phyloP scores from a whole-genome alignment of 2,888 invertebrate genomes.

The Eristalis intricaria region DNA sequence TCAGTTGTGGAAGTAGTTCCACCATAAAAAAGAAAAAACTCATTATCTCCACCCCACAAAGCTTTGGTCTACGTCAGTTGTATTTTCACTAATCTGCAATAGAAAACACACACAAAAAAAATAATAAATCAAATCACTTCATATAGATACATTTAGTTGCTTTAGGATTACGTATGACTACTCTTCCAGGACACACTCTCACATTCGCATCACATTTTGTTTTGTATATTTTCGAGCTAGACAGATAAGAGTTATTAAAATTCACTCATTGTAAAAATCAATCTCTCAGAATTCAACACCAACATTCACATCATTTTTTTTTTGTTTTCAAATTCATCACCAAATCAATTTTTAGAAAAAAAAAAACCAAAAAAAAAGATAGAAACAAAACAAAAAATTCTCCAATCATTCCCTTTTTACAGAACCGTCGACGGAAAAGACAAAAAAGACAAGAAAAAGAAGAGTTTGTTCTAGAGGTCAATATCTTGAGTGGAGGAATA shows the following conservation, averaged over 20 bases:
- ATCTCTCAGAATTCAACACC: neutral
- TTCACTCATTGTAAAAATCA: conserved; percentile 61
- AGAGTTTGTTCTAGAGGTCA: conserved; percentile 90
- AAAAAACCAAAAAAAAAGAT: conserved; percentile 31
- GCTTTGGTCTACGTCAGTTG: conserved; percentile 60
- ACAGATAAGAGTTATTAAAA: neutral
- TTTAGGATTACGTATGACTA: neutral
- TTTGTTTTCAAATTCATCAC: conserved; percentile 23
- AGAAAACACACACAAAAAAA: conserved; percentile 14
- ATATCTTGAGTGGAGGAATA: conserved; percentile 72
- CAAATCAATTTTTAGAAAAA: conserved; percentile 27
- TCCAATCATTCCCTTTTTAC: conserved; percentile 79
- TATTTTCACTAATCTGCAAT: conserved; percentile 47
- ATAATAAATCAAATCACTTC: too few species aligned
- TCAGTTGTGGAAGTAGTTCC: conserved; percentile 65
- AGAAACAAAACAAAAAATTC: conserved; percentile 49
- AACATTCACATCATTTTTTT: neutral
- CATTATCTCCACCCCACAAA: conserved; percentile 56
- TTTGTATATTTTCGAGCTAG: neutral
- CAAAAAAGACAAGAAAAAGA: conserved; percentile 94
- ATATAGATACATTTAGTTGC: conserved; percentile 9
- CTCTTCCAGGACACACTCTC: conserved; percentile 16
- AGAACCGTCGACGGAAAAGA: conserved; percentile 93
- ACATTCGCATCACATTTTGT: conserved; percentile 19
- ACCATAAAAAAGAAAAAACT: conserved; percentile 63